These are phyloP conservation scores for Burhinus oedicnemus DNA, from an alignment of 2,113 vertebrate species.

Conservation along the genomic window DNA sequence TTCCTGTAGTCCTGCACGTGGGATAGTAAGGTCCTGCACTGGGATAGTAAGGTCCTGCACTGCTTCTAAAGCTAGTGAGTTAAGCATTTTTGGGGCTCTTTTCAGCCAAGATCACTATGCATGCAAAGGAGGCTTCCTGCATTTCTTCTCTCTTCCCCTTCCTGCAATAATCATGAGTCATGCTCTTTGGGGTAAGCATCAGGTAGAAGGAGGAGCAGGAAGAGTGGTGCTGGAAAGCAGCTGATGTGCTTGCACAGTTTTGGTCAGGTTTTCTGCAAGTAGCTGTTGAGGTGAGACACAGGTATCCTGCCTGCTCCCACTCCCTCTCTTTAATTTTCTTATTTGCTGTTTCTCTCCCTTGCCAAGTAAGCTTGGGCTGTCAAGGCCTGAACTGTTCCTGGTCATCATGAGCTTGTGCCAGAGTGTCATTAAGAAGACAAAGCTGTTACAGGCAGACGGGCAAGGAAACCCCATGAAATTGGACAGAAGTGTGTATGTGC, in stretches of 20 bases:
- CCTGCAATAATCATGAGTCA: not conserved
- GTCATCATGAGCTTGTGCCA: not conserved
- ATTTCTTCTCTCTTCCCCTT: not conserved
- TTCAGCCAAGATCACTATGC: not conserved
- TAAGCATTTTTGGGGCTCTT: not conserved
- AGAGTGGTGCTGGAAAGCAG: not conserved
- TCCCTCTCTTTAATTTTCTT: not conserved
- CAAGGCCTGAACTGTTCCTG: not conserved
- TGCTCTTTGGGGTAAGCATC: not conserved
- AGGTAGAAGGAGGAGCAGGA: not conserved
- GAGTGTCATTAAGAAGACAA: not conserved
- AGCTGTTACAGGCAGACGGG: not conserved
- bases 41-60: not conserved
- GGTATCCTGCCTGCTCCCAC: not conserved
- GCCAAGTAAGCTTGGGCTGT: not conserved
- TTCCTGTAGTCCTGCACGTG: not conserved
- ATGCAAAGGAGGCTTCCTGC: not conserved
- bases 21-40: not conserved
- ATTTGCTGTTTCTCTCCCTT: not conserved
- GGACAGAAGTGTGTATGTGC: not conserved
- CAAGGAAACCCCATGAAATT: not conserved
- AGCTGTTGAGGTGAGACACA: not conserved
- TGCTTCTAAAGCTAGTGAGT: not conserved
- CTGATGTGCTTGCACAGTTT: not conserved
- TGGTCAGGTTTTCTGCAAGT: not conserved